Conservation (phyloP, 2,113 vertebrate species). For the Myiozetetes cayanensis region DNA sequence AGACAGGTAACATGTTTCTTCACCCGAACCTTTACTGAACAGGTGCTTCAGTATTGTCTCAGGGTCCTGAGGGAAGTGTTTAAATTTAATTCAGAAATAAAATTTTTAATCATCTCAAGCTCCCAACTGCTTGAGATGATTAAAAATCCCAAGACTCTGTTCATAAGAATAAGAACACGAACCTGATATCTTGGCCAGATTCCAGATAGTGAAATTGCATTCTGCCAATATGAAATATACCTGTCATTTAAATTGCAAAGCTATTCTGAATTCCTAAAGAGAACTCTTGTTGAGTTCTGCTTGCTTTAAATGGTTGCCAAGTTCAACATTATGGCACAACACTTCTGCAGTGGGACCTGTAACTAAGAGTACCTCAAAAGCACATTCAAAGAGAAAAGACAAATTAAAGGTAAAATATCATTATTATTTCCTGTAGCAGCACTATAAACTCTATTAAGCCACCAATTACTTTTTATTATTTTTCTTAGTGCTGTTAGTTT, state of each 20-base stretch:
- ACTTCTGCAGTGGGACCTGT: neutral
- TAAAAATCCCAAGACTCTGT: slow-evolving; percentile 18
- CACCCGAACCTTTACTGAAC: neutral
- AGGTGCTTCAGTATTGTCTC: neutral
- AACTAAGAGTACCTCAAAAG: neutral
- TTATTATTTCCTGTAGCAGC: neutral
- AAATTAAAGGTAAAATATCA: neutral
- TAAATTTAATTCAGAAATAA: slow-evolving; percentile 36
- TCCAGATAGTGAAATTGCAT: slow-evolving; percentile 18
- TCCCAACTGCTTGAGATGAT: slow-evolving; percentile 6
- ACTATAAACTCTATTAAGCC: neutral
- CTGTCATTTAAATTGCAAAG: slow-evolving; percentile 4
- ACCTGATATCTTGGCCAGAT: neutral
- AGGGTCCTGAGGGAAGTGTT: neutral
- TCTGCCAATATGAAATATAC: slow-evolving; percentile 15
- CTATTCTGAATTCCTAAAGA: neutral
- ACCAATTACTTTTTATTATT: neutral
- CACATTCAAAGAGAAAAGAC: neutral
- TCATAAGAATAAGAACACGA: neutral
- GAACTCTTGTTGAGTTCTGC: neutral
- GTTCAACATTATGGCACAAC: neutral
- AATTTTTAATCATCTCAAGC: neutral
- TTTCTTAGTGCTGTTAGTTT: neutral
- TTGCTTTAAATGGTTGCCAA: neutral
- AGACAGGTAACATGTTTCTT: neutral